Percentiles rank a stretch among this genome's conserved stretches.
phyloP scores from a whole-genome alignment of 1,140 invertebrate species.

The Eumaeus atala region DNA sequence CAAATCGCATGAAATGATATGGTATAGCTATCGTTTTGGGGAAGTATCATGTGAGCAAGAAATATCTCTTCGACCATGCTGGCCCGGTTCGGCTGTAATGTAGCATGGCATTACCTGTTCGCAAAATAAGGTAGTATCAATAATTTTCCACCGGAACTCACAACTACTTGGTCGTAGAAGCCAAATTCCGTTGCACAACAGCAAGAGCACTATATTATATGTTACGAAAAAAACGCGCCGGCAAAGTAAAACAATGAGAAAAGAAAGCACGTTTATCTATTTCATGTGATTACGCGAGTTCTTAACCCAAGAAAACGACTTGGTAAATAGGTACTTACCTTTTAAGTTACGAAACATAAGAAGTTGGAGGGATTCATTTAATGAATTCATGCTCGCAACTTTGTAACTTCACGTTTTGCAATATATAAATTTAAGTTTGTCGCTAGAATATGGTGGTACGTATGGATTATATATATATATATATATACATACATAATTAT shows the following conservation, averaged over 20 bases:
- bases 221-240: neutral
- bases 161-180: no score
- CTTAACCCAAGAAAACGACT: constrained; percentile 2
- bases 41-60: no score
- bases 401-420: constrained; percentile 4
- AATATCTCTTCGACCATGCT: no score
- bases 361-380: constrained; percentile 2
- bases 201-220: no score
- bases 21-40: no score
- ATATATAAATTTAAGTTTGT: neutral
- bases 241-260: constrained; percentile 2
- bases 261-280: constrained; percentile 1
- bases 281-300: neutral
- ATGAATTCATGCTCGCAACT: constrained; percentile 2
- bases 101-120: no score
- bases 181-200: no score
- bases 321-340: neutral
- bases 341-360: constrained; percentile 6
- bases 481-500: no score
- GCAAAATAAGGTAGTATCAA: no score
- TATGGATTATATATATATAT: neutral
- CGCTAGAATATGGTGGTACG: neutral
- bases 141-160: no score
- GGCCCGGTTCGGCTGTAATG: no score
- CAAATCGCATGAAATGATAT: no score